These are phyloP conservation scores for Drosophila bifasciata DNA, from an alignment of 1,140 invertebrate genomes.

Conservation along the genomic window DNA sequence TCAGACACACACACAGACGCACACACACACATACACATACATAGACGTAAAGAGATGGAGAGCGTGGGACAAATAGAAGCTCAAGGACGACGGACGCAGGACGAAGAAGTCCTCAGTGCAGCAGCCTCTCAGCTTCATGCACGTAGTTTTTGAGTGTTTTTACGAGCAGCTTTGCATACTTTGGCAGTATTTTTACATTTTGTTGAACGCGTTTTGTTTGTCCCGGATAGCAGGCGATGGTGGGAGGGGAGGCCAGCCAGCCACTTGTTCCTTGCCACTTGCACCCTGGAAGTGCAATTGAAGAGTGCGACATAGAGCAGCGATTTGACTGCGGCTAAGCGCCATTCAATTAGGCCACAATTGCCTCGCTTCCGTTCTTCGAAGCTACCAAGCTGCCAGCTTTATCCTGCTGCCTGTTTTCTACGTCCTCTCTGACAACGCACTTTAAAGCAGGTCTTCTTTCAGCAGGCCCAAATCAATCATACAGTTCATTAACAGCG, in stretches of 20 bases:
- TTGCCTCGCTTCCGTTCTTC: conserved; percentile 5
- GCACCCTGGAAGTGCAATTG: conserved; percentile 53
- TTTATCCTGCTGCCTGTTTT: conserved; percentile 15
- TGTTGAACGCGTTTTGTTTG: conserved; percentile 74
- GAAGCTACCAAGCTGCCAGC: neutral
- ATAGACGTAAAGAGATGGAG: neutral
- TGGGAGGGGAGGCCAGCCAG: neutral
- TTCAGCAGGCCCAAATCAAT: conserved; percentile 49
- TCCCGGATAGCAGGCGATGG: conserved; percentile 51
- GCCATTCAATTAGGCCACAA: conserved; percentile 71
- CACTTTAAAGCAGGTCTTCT: conserved; percentile 4
- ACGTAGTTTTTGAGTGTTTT: conserved; percentile 77
- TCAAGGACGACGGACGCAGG: conserved; percentile 24
- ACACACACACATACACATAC: conserved; percentile 19
- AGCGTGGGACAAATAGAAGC: conserved; percentile 12
- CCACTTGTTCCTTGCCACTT: conserved; percentile 34
- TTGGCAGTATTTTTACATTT: conserved; percentile 79
- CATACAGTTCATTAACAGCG: conserved; percentile 70
- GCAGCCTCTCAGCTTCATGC: conserved; percentile 48
- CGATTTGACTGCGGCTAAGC: conserved; percentile 60
- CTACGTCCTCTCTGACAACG: too few species aligned
- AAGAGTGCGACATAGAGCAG: conserved; percentile 56
- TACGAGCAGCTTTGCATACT: conserved; percentile 81
- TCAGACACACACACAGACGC: conserved; percentile 46
- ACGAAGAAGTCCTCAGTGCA: neutral